phyloP scores from a whole-genome alignment of 37 sponge, comb jelly and placozoan genomes.

The Diacarnus erythraeanus region DNA sequence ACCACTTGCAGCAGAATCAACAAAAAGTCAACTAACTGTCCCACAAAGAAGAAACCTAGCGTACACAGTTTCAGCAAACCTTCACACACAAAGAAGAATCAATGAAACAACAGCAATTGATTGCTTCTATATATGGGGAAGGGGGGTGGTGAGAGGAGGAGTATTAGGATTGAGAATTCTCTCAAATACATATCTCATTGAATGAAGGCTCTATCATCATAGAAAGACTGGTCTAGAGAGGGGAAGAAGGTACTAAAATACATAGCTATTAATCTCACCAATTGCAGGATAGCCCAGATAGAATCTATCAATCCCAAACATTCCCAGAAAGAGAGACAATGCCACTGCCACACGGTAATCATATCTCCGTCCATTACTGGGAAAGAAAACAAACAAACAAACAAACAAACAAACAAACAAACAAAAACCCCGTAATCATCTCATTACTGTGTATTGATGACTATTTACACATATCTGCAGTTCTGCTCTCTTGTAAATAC shows the following conservation, averaged over 20 bases:
- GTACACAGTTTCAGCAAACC: constrained; percentile 96
- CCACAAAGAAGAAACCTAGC: constrained; percentile 94
- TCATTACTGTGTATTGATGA: background rate
- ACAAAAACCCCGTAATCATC: background rate
- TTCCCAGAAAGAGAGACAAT: constrained; percentile 92
- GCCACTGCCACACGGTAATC: constrained; percentile 76
- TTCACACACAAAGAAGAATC: background rate
- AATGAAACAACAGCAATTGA: background rate
- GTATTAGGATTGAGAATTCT: too few relatives aligned
- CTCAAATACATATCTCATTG: too few relatives aligned
- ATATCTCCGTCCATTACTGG: constrained; percentile 68
- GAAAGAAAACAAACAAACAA: background rate
- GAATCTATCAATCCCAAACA: constrained; percentile 95
- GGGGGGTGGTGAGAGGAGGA: too few relatives aligned
- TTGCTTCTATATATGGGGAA: too few relatives aligned
- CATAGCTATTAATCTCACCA: constrained; percentile 62
- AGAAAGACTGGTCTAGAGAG: too few relatives aligned
- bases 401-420: background rate
- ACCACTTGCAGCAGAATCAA: constrained; percentile 93
- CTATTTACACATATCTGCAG: constrained; percentile 59
- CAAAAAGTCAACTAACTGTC: constrained; percentile 90
- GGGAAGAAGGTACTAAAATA: too few relatives aligned
- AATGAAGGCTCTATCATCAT: too few relatives aligned
- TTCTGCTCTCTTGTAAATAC: constrained; percentile 1
- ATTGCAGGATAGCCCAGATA: constrained; percentile 97